phyloP scores from a whole-genome alignment of 2,888 invertebrate species.

The Coenonympha glycerion region DNA sequence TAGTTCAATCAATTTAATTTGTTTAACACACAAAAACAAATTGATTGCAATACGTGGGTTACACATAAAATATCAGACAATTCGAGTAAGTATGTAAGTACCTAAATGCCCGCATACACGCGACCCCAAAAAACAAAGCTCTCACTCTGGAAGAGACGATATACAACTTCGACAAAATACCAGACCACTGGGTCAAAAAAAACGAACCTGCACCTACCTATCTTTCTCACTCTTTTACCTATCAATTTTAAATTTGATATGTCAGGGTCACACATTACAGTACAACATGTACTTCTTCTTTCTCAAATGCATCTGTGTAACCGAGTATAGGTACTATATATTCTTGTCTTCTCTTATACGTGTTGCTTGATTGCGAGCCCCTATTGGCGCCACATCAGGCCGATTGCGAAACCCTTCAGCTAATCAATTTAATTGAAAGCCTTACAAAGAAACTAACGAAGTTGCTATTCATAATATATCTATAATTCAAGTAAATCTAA shows the following conservation, averaged over 20 bases:
- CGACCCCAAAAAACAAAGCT: neutral
- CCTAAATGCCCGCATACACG: slow-evolving; percentile 63
- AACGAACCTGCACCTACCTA: neutral
- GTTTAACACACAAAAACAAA: slow-evolving; percentile 2
- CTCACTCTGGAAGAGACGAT: neutral
- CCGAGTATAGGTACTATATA: neutral
- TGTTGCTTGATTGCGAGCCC: slow-evolving; percentile 24
- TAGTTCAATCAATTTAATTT: slow-evolving; percentile 11
- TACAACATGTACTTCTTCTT: too few relatives aligned
- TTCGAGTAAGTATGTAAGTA: slow-evolving; percentile 50
- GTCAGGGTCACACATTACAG: too few relatives aligned
- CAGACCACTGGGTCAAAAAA: neutral
- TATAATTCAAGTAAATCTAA: too few relatives aligned
- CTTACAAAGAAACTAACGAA: neutral
- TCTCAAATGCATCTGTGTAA: too few relatives aligned
- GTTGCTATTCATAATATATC: neutral
- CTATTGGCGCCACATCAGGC: slow-evolving; percentile 18
- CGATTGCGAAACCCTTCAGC: slow-evolving; percentile 27
- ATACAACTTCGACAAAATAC: neutral
- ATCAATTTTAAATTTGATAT: too few relatives aligned
- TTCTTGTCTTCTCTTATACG: neutral
- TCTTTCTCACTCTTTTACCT: too few relatives aligned
- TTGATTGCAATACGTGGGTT: slow-evolving; percentile 38
- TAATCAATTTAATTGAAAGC: slow-evolving; percentile 13
- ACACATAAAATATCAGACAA: slow-evolving; percentile 13